phyloP scores from a whole-genome alignment of 2,113 vertebrate genomes.

The Cisticola juncidis region DNA sequence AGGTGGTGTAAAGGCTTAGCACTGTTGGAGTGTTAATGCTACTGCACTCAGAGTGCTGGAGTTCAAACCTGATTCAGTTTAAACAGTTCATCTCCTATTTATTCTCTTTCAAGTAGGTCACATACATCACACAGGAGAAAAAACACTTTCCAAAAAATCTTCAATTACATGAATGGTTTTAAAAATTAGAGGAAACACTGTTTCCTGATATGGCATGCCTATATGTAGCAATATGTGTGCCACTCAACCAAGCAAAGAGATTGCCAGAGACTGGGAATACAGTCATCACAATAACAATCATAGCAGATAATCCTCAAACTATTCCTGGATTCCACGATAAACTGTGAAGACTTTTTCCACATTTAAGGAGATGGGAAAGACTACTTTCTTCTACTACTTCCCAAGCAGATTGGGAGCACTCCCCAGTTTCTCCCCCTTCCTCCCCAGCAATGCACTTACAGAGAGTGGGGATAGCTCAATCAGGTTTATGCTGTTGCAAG shows the following conservation, averaged over 20 bases:
- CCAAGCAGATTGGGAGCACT: background rate
- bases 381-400: background rate
- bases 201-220: background rate
- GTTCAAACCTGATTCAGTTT: background rate
- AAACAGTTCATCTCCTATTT: background rate
- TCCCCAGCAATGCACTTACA: background rate
- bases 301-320: background rate
- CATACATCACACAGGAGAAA: background rate
- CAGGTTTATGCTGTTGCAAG: background rate
- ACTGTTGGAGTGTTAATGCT: constrained; percentile 57
- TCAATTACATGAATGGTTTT: background rate
- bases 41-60: background rate
- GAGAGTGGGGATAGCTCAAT: background rate
- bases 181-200: background rate
- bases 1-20: constrained; percentile 60
- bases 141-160: background rate
- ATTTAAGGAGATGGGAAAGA: background rate
- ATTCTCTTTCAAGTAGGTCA: background rate
- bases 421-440: background rate
- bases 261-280: background rate
- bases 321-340: background rate
- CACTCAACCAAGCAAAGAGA: background rate
- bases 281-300: background rate
- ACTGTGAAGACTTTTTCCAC: background rate
- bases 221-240: background rate